phyloP scores from a whole-genome alignment of 1,140 invertebrate genomes.

The Eubasilissa regina region DNA sequence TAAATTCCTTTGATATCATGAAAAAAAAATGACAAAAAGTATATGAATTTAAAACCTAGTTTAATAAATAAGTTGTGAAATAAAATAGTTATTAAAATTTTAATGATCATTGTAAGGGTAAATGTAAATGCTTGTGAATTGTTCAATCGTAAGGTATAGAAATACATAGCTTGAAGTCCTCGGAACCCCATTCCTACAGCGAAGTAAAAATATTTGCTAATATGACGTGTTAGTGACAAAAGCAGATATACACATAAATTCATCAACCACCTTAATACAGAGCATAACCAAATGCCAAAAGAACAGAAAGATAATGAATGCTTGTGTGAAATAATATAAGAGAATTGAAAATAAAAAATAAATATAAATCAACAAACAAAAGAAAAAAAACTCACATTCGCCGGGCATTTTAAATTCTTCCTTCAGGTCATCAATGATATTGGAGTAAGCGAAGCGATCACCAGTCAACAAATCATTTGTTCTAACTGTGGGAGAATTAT shows the following conservation, averaged over 20 bases:
- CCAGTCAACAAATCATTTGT: slow-evolving; percentile 34
- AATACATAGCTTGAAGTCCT: not conserved
- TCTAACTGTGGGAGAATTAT: not conserved
- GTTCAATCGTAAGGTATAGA: not conserved
- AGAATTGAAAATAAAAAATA: not conserved
- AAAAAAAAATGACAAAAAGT: too few relatives aligned
- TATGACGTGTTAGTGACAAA: slow-evolving; percentile 5
- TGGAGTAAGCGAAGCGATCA: slow-evolving; percentile 19
- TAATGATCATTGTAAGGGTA: not conserved
- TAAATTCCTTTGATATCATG: too few relatives aligned
- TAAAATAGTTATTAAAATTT: not conserved
- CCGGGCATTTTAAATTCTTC: slow-evolving; percentile 56
- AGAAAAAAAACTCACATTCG: slow-evolving; percentile 58
- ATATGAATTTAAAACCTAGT: too few relatives aligned
- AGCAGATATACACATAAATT: slow-evolving; percentile 7
- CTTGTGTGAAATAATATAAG: not conserved
- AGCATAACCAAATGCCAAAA: not conserved
- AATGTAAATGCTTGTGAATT: slow-evolving; percentile 7
- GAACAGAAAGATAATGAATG: not conserved
- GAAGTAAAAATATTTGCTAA: too few relatives aligned
- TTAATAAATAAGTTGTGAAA: too few relatives aligned
- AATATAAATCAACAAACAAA: slow-evolving; percentile 47
- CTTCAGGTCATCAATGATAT: slow-evolving; percentile 41
- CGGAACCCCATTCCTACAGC: too few relatives aligned
- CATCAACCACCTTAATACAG: not conserved